Evolutionary conservation across 2,797 vertebrate species (phyloP).

Genomic region (Rhinophrynus dorsalis): DNA sequence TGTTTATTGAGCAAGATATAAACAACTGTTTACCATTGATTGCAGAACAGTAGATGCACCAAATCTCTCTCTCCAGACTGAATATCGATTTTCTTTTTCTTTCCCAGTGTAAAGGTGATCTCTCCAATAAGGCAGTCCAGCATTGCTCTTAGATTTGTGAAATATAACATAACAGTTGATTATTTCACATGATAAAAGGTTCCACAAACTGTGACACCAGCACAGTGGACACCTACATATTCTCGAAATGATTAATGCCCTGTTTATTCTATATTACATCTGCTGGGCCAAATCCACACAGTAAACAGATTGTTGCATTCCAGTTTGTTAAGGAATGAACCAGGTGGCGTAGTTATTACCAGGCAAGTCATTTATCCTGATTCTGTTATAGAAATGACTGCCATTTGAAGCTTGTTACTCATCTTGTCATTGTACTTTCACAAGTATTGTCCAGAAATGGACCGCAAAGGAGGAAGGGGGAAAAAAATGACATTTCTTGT

Average conservation of each 20-base stretch:
- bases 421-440: conserved; percentile 33
- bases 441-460: conserved; percentile 26
- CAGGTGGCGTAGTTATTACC: conserved; percentile 20
- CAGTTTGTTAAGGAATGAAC: conserved; percentile 15
- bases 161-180: conserved; percentile 42
- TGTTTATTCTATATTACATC: conserved; percentile 31
- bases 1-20: neutral
- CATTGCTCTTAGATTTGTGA: conserved; percentile 41
- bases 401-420: conserved; percentile 44
- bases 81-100: conserved; percentile 48
- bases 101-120: conserved; percentile 39
- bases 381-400: neutral
- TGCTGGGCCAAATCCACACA: conserved; percentile 17
- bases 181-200: conserved; percentile 41
- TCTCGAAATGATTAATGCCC: conserved; percentile 43
- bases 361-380: conserved; percentile 25
- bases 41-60: neutral
- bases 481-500: conserved; percentile 14
- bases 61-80: conserved; percentile 18
- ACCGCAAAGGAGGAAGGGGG: neutral
- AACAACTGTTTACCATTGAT: conserved; percentile 23
- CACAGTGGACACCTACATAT: conserved; percentile 39
- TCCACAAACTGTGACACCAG: conserved; percentile 32
- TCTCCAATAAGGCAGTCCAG: conserved; percentile 45
- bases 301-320: conserved; percentile 37